Conservation (phyloP, 2,888 invertebrate species). For the Cosmopolites sordidus region DNA sequence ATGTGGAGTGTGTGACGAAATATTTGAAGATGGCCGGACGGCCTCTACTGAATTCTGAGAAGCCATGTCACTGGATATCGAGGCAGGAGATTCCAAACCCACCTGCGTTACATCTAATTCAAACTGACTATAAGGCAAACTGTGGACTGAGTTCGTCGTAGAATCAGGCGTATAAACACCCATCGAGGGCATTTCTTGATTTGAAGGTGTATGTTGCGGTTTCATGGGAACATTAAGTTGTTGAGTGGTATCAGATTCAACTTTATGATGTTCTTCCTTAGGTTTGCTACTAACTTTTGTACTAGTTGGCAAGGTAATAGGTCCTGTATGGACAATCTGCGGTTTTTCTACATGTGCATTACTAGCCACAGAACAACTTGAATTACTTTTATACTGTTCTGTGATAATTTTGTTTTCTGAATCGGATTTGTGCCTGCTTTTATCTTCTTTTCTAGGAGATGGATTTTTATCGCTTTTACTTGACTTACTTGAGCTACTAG, state of each 20-base stretch:
- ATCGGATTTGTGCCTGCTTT: constrained; percentile 28
- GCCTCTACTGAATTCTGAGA: constrained; percentile 67
- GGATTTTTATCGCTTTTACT: constrained; percentile 31
- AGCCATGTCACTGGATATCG: constrained; percentile 80
- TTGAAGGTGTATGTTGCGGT: constrained; percentile 33
- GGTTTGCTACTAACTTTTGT: constrained; percentile 14
- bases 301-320: constrained; percentile 1
- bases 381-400: constrained; percentile 24
- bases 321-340: constrained; percentile 8
- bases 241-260: constrained; percentile 25
- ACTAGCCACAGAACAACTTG: constrained; percentile 18
- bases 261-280: constrained; percentile 29
- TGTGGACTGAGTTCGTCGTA: constrained; percentile 74
- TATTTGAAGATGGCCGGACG: constrained; percentile 56
- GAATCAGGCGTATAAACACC: constrained; percentile 84
- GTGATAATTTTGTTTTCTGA: constrained; percentile 25
- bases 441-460: constrained; percentile 39
- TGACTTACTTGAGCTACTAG: constrained; percentile 32
- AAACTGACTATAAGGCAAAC: constrained; percentile 70
- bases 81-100: constrained; percentile 83
- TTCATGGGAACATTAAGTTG: constrained; percentile 22
- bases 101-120: constrained; percentile 80
- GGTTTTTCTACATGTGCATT: constrained; percentile 18
- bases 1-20: constrained; percentile 44
- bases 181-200: constrained; percentile 69